These are phyloP conservation scores for Drosophila setifemur DNA, from an alignment of 1,140 invertebrate species.

Conservation along the genomic window DNA sequence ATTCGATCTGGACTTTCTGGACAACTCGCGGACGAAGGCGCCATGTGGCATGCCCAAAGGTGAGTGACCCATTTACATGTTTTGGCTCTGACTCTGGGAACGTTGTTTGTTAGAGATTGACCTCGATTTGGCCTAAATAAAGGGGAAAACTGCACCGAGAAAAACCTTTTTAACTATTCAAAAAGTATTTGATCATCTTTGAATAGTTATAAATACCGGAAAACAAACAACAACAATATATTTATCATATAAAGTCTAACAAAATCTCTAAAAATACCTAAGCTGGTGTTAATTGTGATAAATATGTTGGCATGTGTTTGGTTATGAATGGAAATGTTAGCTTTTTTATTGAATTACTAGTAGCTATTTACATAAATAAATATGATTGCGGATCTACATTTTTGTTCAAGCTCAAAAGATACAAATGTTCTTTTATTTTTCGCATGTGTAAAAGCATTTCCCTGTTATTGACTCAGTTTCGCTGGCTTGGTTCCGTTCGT, in stretches of 20 bases:
- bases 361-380: too few species aligned
- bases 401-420: too few species aligned
- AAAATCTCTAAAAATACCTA: slow-evolving; percentile 16
- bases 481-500: not conserved
- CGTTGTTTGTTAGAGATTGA: slow-evolving; percentile 5
- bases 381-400: too few species aligned
- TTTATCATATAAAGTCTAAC: not conserved
- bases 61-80: slow-evolving; percentile 84
- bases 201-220: too few species aligned
- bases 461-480: not conserved
- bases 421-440: not conserved
- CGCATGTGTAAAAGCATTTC: not conserved
- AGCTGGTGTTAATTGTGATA: not conserved
- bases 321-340: too few species aligned
- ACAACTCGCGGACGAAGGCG: slow-evolving; percentile 93
- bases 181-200: not conserved
- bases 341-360: too few species aligned
- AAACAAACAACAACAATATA: too few species aligned
- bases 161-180: not conserved
- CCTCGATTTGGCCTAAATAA: slow-evolving; percentile 2
- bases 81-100: slow-evolving; percentile 35
- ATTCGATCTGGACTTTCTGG: slow-evolving; percentile 96
- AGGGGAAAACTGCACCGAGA: not conserved
- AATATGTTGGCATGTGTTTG: not conserved
- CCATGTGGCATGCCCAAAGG: slow-evolving; percentile 98